Evolutionary conservation across 2,113 vertebrate species (phyloP).

Genomic region (Conger conger): DNA sequence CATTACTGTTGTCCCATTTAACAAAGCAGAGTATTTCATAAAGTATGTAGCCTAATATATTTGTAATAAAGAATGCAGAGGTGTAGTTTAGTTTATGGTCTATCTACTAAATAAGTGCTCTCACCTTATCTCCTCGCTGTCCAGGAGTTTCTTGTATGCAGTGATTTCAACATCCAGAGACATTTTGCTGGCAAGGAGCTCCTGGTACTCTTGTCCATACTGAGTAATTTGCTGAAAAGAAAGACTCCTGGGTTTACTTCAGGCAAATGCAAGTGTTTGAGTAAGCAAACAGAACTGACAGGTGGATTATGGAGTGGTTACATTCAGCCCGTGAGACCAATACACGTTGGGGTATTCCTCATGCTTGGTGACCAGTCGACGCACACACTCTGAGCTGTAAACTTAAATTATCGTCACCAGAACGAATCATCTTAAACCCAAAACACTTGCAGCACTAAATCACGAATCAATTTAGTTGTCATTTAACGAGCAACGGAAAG

Average conservation of each 20-base stretch:
- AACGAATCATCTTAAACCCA: neutral
- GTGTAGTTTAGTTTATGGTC: neutral
- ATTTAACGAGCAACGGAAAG: neutral
- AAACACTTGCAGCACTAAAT: neutral
- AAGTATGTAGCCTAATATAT: neutral
- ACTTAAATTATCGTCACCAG: neutral
- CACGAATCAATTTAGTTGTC: neutral
- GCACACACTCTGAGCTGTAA: neutral
- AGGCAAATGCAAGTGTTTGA: neutral
- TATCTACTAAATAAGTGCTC: neutral
- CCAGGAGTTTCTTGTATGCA: slow-evolving; percentile 52
- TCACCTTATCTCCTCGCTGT: slow-evolving; percentile 51
- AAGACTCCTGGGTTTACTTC: slow-evolving; percentile 39
- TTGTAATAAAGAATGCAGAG: neutral
- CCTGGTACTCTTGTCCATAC: slow-evolving; percentile 61
- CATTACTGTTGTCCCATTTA: neutral
- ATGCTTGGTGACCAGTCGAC: neutral
- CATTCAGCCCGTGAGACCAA: neutral
- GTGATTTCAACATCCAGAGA: slow-evolving; percentile 56
- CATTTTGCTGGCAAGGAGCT: slow-evolving; percentile 63
- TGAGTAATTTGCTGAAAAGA: slow-evolving; percentile 66
- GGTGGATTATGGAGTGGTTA: neutral
- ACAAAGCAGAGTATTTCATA: neutral
- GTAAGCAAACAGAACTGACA: neutral
- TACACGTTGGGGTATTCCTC: neutral